A percentile compares a stretch with the other conserved stretches of the same genome.
These are phyloP conservation scores for Atta cephalotes DNA, from an alignment of 1,140 invertebrate species.

Conservation along the genomic window DNA sequence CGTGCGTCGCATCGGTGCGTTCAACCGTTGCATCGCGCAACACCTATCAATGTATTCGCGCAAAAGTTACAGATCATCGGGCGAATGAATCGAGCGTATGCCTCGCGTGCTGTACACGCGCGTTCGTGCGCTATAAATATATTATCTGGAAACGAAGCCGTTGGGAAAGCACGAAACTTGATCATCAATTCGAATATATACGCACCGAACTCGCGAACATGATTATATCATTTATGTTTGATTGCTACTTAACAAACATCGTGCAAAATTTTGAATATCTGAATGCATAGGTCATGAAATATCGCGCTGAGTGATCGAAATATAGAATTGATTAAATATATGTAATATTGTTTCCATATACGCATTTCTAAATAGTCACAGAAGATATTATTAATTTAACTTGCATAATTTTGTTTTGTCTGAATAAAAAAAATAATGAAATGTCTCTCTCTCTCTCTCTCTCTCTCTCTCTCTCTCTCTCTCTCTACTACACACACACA, in stretches of 20 bases:
- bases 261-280: constrained; percentile 8
- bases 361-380: not conserved
- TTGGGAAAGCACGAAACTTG: constrained; percentile 15
- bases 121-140: constrained; percentile 41
- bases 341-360: not conserved
- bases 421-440: not conserved
- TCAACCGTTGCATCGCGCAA: constrained; percentile 20
- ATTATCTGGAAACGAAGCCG: constrained; percentile 29
- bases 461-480: too few relatives aligned
- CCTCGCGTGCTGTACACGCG: not conserved
- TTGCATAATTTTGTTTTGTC: not conserved
- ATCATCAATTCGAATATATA: not conserved
- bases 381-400: constrained; percentile 13
- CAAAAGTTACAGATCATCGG: constrained; percentile 21
- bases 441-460: not conserved
- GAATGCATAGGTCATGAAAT: not conserved
- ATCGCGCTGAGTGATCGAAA: not conserved
- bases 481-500: too few relatives aligned
- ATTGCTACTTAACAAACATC: constrained; percentile 42
- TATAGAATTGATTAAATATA: not conserved
- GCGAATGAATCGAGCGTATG: constrained; percentile 20
- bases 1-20: not conserved
- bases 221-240: constrained; percentile 22
- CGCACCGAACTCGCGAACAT: not conserved
- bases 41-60: constrained; percentile 31